Evolutionary conservation across 2,797 vertebrate genomes (phyloP), one percentile per base, ranked within the genome.

Genomic region (Dallia pectoralis): DNA sequence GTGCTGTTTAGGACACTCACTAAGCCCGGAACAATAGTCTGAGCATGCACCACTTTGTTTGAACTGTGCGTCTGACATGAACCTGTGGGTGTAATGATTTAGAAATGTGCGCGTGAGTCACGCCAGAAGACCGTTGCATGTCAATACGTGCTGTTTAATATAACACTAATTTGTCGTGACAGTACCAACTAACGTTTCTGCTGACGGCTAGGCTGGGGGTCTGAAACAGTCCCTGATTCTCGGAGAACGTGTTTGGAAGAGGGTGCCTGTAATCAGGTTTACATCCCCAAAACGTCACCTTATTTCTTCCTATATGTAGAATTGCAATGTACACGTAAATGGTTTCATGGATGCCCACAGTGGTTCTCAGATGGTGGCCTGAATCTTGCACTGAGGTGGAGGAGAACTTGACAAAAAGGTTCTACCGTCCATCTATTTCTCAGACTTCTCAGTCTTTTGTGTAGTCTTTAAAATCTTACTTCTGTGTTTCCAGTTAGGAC

Each of bases 101-200:
- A 64, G 62, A 64, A 64, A 64, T 64, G 62, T 64, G 30, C 16
- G 62, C 27, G 30, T 64, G 62, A 64, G 29, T 30, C 62, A 64
- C 8, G 30, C 29, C 16, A 32, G 16, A 64, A 64, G 16, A 30
- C 61, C 12, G 12, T 59, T 22, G 53, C 62, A 32, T 32, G 32
- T 30, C 62, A 64, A 64, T 16, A 64, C 62, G 14, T 32, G 30
- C 62, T 32, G 29, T 64, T 64, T 32, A 33, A 33, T 6, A 30
- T 64, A 64, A 64, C 62, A 64, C 5, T 64, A 18, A 64, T 32
- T 59, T 18, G 62, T 30, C 27, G 18, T 30, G 62, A 64, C 62
- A 64, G 15, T 64, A n/a, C n/a, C 15, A 64, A 64, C 27, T 30
- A 18, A 64, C 18, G 30, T 64, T 64, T 64, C 62, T 64, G 29